These are phyloP conservation scores for Rhynchophorus ferrugineus DNA, from an alignment of 1,140 invertebrate species.

Conservation along the genomic window DNA sequence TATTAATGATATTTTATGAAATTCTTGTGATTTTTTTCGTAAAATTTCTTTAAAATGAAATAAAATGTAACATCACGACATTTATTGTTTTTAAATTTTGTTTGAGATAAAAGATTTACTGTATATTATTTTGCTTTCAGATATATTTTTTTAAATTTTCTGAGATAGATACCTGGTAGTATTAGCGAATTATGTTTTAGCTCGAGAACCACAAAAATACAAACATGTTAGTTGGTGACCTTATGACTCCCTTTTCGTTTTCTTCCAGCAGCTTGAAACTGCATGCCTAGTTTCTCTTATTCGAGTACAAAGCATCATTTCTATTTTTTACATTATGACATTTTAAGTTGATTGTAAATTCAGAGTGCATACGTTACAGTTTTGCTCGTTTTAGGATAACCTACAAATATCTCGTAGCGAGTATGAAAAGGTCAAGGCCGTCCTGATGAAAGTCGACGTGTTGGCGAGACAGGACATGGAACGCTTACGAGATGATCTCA, in stretches of 20 bases:
- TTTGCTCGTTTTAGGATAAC: slow-evolving; percentile 49
- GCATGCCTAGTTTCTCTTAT: neutral
- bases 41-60: too few relatives aligned
- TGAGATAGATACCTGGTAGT: slow-evolving; percentile 18
- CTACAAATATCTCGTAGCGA: slow-evolving; percentile 48
- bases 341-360: neutral
- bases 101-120: neutral
- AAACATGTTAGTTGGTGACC: too few relatives aligned
- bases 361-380: neutral
- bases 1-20: too few relatives aligned
- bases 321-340: slow-evolving; percentile 16
- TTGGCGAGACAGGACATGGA: slow-evolving; percentile 48
- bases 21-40: too few relatives aligned
- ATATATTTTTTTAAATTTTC: slow-evolving; percentile 21
- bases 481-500: slow-evolving; percentile 53
- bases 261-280: neutral
- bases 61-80: too few relatives aligned
- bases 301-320: too few relatives aligned
- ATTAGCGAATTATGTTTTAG: neutral
- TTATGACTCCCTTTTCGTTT: neutral
- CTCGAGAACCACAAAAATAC: too few relatives aligned
- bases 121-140: slow-evolving; percentile 21
- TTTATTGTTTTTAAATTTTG: neutral
- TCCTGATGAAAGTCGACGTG: slow-evolving; percentile 43
- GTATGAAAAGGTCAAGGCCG: slow-evolving; percentile 46